Conservation (phyloP, 2,113 vertebrate species). For the Sceloporus tristichus region DNA sequence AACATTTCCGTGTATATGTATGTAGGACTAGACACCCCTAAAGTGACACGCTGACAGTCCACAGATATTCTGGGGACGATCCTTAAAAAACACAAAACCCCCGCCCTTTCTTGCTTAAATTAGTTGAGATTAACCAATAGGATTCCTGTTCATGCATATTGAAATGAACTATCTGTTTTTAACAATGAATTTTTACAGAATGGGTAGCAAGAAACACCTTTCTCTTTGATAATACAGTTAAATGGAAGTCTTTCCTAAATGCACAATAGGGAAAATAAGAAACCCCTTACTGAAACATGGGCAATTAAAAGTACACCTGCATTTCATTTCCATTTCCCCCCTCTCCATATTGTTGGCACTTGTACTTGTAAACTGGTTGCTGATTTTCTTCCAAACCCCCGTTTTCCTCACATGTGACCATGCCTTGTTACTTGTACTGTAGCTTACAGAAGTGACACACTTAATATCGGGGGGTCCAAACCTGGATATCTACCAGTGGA, state of each 20-base stretch:
- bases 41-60: too few species aligned
- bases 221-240: conserved; percentile 37
- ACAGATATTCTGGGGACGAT: too few species aligned
- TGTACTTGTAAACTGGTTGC: conserved; percentile 63
- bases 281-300: neutral
- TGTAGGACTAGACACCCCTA: too few species aligned
- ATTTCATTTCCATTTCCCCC: conserved; percentile 30
- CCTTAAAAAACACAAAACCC: too few species aligned
- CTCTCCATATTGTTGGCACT: conserved; percentile 47
- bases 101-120: too few species aligned
- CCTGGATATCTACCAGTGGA: conserved; percentile 82
- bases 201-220: conserved; percentile 1
- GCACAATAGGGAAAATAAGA: conserved; percentile 28
- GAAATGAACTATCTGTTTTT: conserved; percentile 17
- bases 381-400: conserved; percentile 52
- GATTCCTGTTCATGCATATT: neutral
- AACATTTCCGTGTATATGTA: too few species aligned
- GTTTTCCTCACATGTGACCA: conserved; percentile 72
- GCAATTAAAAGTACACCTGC: conserved; percentile 51
- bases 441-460: conserved; percentile 83
- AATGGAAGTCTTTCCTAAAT: conserved; percentile 23
- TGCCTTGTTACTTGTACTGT: conserved; percentile 80
- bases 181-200: conserved; percentile 20
- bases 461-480: conserved; percentile 82
- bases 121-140: too few species aligned